Evolutionary conservation across 2,113 vertebrate genomes (phyloP), one percentile per base, ranked within the genome.

Genomic region (Phalacrocorax pelagicus): DNA sequence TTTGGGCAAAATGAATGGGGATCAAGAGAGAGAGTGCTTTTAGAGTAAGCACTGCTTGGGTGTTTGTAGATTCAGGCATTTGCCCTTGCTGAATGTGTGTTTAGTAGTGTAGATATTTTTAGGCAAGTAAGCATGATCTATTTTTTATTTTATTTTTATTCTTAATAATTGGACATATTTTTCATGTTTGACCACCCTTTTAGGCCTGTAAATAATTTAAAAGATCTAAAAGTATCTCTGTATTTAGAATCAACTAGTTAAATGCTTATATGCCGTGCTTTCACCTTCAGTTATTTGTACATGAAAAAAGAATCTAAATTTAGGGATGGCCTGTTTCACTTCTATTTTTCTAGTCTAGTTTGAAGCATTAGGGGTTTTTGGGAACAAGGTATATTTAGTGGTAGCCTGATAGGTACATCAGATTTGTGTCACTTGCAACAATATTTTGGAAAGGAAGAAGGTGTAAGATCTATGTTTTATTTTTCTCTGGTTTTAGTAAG

Each of bases 121-220:
- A 95, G 89, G 77, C 74, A 93, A 87, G 77, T 70, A 90, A 91
- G 81, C 58, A 94, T 79, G 70, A 65, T 92, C 77, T 94, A 77
- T 91, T 91, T 95, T 94, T 92, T 95, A 81, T 96, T 94, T 93
- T 89, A 89, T 91, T 91, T 95, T 95, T 95, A 81, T 96, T 95
- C 90, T 82, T 95, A 91, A 93, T 94, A 95, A 94, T 79, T 93
- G 94, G 78, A 57, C 52, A 17, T 91, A 94, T 96, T 96, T 95
- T 95, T 92, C 77, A 97, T 95, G 88, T 87, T 91, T 91, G 94
- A 95, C 91, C 78, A 89, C 58, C 83, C 88, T 97, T 95, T 97
- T 96, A 96, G 79, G 40, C 87, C 61, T 80, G 58, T 97, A 94
- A 97, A 96, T 97, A 97, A 96, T 97, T 97, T 69, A 97, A 75